phyloP scores from a whole-genome alignment of 2,888 invertebrate genomes.

The Epirrita christyi region DNA sequence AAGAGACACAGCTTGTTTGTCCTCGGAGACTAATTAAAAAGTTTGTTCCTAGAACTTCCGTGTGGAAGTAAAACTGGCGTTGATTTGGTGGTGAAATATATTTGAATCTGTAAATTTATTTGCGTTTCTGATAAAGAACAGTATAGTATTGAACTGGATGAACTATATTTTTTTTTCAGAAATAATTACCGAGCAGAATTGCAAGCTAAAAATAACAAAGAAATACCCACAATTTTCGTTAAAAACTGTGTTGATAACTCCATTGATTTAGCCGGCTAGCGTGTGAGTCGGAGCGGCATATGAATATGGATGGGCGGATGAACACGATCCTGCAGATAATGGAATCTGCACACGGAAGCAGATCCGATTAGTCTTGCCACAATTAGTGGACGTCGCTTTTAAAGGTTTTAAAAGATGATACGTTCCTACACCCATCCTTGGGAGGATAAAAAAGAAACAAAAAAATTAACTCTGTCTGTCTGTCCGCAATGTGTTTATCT shows the following conservation, averaged over 20 bases:
- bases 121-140: constrained; percentile 1
- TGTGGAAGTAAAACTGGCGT: constrained; percentile 64
- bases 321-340: constrained; percentile 76
- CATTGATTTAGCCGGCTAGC: constrained; percentile 58
- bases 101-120: constrained; percentile 46
- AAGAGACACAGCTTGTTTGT: constrained; percentile 81
- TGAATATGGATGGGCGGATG: constrained; percentile 77
- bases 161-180: no score
- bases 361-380: constrained; percentile 73
- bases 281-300: constrained; percentile 59
- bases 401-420: constrained; percentile 39
- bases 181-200: no score
- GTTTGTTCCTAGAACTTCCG: constrained; percentile 76
- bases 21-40: constrained; percentile 84
- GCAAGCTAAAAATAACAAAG: no score
- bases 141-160: not conserved
- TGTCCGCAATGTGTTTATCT: no score
- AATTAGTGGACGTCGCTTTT: constrained; percentile 61
- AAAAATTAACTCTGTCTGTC: no score
- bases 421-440: not conserved
- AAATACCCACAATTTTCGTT: not conserved
- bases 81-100: constrained; percentile 69
- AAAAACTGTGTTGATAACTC: constrained; percentile 47
- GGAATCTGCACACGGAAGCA: constrained; percentile 76
- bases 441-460: no score